A percentile compares a stretch with the other conserved stretches of the same genome.
Evolutionary conservation across 2,797 vertebrate species (phyloP).

Genomic region (Poeciliopsis presidionis): DNA sequence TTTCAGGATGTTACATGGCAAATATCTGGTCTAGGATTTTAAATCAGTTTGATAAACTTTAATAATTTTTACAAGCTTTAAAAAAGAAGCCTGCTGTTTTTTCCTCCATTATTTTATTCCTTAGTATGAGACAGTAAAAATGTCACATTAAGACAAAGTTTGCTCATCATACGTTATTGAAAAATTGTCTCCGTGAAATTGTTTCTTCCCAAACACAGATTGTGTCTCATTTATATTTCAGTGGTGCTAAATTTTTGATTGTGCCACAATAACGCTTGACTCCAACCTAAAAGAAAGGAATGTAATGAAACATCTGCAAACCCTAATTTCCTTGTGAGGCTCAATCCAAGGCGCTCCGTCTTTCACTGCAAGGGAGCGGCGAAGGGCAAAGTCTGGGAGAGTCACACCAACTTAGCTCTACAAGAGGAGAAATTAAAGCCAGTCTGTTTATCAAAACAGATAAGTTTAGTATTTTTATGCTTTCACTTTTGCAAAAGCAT

Average conservation of each 20-base stretch:
- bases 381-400: constrained; percentile 38
- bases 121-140: constrained; percentile 36
- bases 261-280: constrained; percentile 76
- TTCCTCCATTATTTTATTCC: constrained; percentile 45
- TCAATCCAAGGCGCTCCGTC: constrained; percentile 35
- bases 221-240: constrained; percentile 78
- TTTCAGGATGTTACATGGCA: neutral
- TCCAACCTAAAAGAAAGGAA: constrained; percentile 62
- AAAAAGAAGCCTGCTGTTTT: neutral
- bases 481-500: constrained; percentile 1
- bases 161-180: constrained; percentile 60
- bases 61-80: neutral
- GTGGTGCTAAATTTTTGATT: constrained; percentile 77
- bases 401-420: constrained; percentile 25
- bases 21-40: neutral
- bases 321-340: constrained; percentile 46
- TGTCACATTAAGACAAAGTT: constrained; percentile 55
- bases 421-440: constrained; percentile 30
- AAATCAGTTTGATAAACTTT: neutral
- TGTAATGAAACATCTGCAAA: constrained; percentile 63
- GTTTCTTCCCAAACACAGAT: constrained; percentile 64
- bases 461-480: constrained; percentile 15
- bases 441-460: constrained; percentile 57
- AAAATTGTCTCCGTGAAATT: constrained; percentile 58
- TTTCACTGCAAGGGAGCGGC: constrained; percentile 41